Evolutionary conservation across 1,140 invertebrate genomes (phyloP).

Genomic region (Aleiodes sp.): DNA sequence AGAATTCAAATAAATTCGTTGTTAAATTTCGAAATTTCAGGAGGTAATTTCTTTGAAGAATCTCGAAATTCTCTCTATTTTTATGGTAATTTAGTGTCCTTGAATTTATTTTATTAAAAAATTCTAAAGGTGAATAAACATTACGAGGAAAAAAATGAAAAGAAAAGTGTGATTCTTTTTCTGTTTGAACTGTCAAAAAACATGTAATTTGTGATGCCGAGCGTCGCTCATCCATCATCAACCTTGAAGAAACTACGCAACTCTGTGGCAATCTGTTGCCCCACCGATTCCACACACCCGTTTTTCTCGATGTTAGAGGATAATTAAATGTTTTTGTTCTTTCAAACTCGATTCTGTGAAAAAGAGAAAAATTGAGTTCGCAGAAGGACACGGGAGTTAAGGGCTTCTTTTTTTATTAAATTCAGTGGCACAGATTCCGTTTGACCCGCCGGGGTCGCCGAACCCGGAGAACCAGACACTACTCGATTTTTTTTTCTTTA

Average conservation of each 20-base stretch:
- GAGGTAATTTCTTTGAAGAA: no score
- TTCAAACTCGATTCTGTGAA: no score
- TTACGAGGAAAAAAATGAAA: neutral
- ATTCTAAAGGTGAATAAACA: neutral
- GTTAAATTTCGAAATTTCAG: no score
- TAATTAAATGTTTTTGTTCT: no score
- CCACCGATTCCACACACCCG: no score
- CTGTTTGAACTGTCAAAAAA: neutral
- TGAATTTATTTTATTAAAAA: no score
- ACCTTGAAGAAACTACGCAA: slow-evolving; percentile 12
- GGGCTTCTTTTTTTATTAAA: slow-evolving; percentile 3
- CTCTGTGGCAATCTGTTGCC: neutral
- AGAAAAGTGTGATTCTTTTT: neutral
- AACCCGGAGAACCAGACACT: slow-evolving; percentile 38
- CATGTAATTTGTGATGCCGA: neutral
- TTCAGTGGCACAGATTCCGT: slow-evolving; percentile 51
- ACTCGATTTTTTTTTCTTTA: neutral
- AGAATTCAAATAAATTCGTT: neutral
- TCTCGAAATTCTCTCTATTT: no score
- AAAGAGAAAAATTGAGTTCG: neutral
- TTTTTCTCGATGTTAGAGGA: no score
- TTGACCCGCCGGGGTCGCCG: slow-evolving; percentile 43
- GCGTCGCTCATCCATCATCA: neutral
- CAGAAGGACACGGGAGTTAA: neutral
- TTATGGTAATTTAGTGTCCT: no score